Evolutionary conservation across 2,888 invertebrate genomes (phyloP).

Genomic region (Drosophila meridionalis): DNA sequence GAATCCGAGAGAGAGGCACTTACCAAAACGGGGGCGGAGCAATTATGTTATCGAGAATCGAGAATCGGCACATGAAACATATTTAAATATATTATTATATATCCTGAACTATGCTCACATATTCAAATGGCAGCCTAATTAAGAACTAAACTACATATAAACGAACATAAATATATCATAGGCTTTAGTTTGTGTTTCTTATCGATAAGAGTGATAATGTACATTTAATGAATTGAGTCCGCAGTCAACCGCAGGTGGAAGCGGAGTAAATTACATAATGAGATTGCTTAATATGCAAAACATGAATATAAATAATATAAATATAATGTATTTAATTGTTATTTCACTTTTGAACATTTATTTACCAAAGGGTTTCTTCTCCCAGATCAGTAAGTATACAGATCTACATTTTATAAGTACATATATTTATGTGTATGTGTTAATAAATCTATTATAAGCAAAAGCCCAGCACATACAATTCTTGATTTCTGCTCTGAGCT

Average conservation of each 20-base stretch:
- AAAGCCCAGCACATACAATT: not conserved
- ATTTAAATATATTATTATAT: conserved; percentile 26
- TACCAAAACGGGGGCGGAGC: conserved; percentile 33
- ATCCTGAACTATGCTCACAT: conserved; percentile 41
- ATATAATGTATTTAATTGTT: conserved; percentile 14
- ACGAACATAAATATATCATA: conserved; percentile 67
- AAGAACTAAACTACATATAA: conserved; percentile 43
- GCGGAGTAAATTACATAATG: conserved; percentile 47
- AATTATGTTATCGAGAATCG: conserved; percentile 27
- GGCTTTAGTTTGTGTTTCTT: conserved; percentile 78
- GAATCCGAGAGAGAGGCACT: conserved; percentile 14
- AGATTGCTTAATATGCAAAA: conserved; percentile 60
- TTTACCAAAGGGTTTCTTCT: not conserved
- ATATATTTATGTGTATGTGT: too few relatives aligned
- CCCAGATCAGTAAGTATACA: conserved; percentile 2
- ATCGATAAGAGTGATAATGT: conserved; percentile 76
- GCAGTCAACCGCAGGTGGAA: conserved; percentile 24
- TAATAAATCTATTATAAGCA: not conserved
- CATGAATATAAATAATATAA: conserved; percentile 23
- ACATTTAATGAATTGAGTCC: conserved; percentile 62
- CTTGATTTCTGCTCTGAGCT: not conserved
- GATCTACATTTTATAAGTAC: not conserved
- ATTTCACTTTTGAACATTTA: not conserved
- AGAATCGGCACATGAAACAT: conserved; percentile 32
- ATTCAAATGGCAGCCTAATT: conserved; percentile 51